phyloP scores from a whole-genome alignment of 1,140 invertebrate species.

The Ylistrum balloti region DNA sequence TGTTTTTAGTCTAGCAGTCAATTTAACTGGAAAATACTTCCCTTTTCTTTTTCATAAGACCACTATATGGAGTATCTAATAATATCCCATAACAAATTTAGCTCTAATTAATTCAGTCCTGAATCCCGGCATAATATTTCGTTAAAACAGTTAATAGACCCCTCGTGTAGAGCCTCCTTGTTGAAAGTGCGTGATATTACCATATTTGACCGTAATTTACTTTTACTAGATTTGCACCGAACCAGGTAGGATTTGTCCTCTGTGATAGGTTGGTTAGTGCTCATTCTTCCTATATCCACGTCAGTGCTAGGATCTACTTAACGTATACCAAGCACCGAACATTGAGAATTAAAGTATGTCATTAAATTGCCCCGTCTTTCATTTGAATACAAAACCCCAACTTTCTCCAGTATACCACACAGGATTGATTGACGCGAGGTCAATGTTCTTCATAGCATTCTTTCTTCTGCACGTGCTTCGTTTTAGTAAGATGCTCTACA shows the following conservation, averaged over 20 bases:
- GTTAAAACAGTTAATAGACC: not conserved
- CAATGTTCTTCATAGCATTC: conserved; percentile 11
- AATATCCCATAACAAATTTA: too few species aligned
- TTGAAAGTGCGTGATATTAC: conserved; percentile 34
- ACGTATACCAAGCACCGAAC: not conserved
- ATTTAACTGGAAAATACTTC: too few species aligned
- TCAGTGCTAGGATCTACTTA: not conserved
- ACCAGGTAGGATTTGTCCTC: not conserved
- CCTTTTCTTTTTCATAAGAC: too few species aligned
- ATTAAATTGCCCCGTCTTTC: conserved; percentile 24
- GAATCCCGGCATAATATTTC: too few species aligned
- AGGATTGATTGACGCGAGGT: conserved; percentile 18
- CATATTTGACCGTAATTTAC: conserved; percentile 39
- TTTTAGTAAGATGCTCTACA: conserved; percentile 16
- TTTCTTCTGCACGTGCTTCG: conserved; percentile 32
- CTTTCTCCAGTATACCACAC: conserved; percentile 33
- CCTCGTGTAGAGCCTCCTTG: not conserved
- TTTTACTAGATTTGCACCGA: conserved; percentile 13
- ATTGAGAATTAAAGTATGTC: not conserved
- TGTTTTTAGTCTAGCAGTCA: too few species aligned
- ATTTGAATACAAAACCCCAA: conserved; percentile 33
- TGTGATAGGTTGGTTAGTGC: not conserved
- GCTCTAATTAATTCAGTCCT: too few species aligned
- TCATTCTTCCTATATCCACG: not conserved
- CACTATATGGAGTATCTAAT: too few species aligned